Evolutionary conservation across 2,113 vertebrate genomes (phyloP), one percentile per base, ranked within the genome.

Genomic region (Hippocampus abdominalis): DNA sequence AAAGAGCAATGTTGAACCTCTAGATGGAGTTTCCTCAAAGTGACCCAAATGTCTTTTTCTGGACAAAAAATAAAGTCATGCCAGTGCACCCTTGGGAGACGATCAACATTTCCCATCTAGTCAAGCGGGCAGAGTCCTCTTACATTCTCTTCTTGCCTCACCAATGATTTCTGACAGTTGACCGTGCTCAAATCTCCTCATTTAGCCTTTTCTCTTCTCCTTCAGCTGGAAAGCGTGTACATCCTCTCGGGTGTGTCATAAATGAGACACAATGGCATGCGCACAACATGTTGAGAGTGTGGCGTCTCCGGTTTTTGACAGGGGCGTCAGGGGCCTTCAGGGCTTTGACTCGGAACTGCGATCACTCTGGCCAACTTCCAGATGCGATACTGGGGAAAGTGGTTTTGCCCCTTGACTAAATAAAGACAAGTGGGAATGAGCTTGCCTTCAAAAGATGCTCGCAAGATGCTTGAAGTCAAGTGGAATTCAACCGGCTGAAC

Each of bases 161-260:
- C 76, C 70, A 78, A 81, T 74, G 72, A 81, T 61, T 76, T 60
- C 29, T 75, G 83, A 87, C 83, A 84, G 73, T n/a, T 60, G 78
- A 87, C 81, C 66, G 16, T 65, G 42, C 62, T 57, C 8, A 20
- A 79, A 65, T 67, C 48, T 64, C 57, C 65, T 70, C 66, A 66
- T 84, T 77, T 77, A 39, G n/a, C 40, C n/a, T n/a, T 46, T 64
- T 23, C 44, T 70, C 53, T 23, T 68, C 39, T 51, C 32, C 68
- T 70, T 67, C 71, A 68, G 66, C 80, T 75, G 2, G 39, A 66
- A 68, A 79, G 62, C 0, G 44, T 61, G 69, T 29, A 61, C 63
- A 21, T 63, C 70, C 70, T 48, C 65, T 78, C 74, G 73, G 66
- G 48, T 64, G n/a, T 12, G 63, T 15, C 18, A 15, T 69, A 62